These are phyloP conservation scores for Coluber constrictor DNA, from an alignment of 2,797 vertebrate genomes.

Conservation along the genomic window DNA sequence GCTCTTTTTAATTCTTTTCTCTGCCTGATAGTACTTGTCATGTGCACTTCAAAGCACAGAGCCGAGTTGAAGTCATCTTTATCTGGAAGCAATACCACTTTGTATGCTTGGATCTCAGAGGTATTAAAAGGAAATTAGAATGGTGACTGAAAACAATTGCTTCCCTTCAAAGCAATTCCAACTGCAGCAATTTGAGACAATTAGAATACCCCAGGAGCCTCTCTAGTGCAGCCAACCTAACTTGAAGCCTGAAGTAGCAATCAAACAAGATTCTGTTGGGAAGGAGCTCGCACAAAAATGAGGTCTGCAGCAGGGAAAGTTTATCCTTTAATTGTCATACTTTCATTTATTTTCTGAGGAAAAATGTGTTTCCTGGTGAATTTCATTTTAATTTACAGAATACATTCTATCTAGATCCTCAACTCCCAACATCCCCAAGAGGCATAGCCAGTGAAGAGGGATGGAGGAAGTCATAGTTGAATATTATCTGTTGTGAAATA, in stretches of 20 bases:
- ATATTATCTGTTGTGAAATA: not conserved
- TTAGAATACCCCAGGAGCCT: not conserved
- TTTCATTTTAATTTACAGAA: not conserved
- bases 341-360: not conserved
- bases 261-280: not conserved
- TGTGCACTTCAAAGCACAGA: not conserved
- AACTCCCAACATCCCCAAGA: not conserved
- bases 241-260: not conserved
- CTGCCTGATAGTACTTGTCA: not conserved
- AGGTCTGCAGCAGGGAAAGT: not conserved
- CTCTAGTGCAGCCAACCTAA: not conserved
- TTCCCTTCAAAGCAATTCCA: not conserved
- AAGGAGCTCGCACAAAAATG: not conserved
- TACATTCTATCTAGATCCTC: not conserved
- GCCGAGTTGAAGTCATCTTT: not conserved
- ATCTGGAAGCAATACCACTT: not conserved
- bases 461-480: not conserved
- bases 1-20: not conserved
- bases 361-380: not conserved
- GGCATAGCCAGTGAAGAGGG: not conserved
- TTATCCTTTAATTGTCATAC: not conserved
- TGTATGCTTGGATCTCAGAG: not conserved
- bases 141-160: not conserved
- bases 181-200: not conserved
- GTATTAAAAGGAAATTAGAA: not conserved